phyloP scores from a whole-genome alignment of 2,113 vertebrate genomes.

The Zosterops lateralis region DNA sequence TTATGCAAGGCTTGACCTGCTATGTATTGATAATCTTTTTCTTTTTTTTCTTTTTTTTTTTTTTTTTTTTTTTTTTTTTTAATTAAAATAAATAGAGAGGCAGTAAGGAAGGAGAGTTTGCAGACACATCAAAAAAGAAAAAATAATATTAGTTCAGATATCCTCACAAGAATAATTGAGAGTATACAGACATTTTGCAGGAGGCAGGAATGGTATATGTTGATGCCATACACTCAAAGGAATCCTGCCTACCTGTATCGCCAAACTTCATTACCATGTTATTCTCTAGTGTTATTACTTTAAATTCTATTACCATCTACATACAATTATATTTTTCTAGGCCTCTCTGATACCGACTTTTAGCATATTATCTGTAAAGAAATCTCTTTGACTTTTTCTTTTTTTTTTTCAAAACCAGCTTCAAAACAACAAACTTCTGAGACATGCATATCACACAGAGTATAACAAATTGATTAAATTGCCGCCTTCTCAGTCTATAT shows the following conservation, averaged over 20 bases:
- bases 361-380: constrained; percentile 41
- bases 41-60: no score
- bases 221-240: background rate
- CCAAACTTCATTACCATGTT: background rate
- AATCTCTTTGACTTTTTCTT: constrained; percentile 13
- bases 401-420: constrained; percentile 10
- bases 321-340: background rate
- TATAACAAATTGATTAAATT: constrained; percentile 57
- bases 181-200: background rate
- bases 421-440: constrained; percentile 58
- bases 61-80: no score
- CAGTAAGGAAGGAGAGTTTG: background rate
- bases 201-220: background rate
- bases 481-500: constrained; percentile 16
- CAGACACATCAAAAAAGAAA: background rate
- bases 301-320: background rate
- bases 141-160: background rate
- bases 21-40: background rate
- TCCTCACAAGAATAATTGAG: background rate
- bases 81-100: background rate
- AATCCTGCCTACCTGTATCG: background rate
- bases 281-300: background rate
- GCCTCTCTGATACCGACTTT: background rate
- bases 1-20: background rate
- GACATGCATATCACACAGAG: constrained; percentile 21